phyloP scores from a whole-genome alignment of 2,797 vertebrate species.

The Prionace glauca region DNA sequence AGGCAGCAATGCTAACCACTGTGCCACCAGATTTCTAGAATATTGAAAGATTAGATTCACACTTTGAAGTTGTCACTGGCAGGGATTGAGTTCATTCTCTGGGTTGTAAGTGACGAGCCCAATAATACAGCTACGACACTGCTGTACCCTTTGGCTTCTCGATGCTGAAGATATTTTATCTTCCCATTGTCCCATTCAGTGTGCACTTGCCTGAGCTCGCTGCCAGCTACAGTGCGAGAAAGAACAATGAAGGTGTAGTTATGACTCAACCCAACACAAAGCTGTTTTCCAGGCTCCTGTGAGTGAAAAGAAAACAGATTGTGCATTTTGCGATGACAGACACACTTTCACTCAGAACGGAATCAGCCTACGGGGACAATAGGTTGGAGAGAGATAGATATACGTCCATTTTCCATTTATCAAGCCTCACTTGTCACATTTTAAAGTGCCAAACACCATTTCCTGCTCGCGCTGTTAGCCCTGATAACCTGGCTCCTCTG shows the following conservation, averaged over 20 bases:
- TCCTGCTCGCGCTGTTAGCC: neutral
- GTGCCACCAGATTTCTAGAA: neutral
- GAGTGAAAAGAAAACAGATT: slow-evolving; percentile 1
- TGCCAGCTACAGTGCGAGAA: neutral
- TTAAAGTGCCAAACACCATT: neutral
- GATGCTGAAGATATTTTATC: neutral
- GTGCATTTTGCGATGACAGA: neutral
- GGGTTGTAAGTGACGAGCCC: neutral
- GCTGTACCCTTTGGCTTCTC: neutral
- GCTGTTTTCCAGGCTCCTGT: neutral
- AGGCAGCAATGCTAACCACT: no score
- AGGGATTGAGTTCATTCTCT: neutral
- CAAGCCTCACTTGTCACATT: neutral
- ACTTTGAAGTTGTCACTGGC: neutral
- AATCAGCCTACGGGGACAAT: neutral
- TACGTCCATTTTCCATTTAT: neutral
- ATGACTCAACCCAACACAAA: neutral
- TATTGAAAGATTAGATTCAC: neutral
- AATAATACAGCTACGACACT: neutral
- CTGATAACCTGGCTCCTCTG: neutral
- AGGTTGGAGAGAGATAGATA: neutral
- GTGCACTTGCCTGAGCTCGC: neutral
- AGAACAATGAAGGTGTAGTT: neutral
- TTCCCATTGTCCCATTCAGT: neutral
- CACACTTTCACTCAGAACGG: neutral